phyloP scores from a whole-genome alignment of 2,113 vertebrate species.

The Apaloderma vittatum region DNA sequence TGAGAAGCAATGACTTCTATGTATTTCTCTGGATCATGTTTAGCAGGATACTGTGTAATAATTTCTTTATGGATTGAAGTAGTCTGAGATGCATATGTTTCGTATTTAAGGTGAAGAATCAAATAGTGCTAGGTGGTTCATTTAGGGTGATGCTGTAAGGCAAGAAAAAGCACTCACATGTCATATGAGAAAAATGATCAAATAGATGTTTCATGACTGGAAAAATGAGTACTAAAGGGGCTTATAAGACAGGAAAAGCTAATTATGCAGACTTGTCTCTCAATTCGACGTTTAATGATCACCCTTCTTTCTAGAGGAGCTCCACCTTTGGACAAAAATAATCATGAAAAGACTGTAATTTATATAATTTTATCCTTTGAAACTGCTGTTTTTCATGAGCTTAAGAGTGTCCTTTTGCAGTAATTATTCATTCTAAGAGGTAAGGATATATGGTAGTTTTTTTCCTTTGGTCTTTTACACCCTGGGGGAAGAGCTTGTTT shows the following conservation, averaged over 20 bases:
- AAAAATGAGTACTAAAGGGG: constrained; percentile 24
- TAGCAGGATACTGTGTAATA: background rate
- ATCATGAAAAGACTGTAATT: constrained; percentile 21
- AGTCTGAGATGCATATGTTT: background rate
- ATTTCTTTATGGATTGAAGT: background rate
- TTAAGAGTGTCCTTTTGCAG: background rate
- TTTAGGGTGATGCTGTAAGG: constrained; percentile 26
- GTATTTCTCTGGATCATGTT: background rate
- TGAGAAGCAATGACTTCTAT: background rate
- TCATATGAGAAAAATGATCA: background rate
- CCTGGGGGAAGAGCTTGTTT: background rate
- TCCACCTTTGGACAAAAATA: constrained; percentile 36
- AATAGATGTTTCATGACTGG: background rate
- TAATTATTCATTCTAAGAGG: constrained; percentile 13
- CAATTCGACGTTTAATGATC: constrained; percentile 16
- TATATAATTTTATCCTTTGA: constrained; percentile 30
- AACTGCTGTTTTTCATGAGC: background rate
- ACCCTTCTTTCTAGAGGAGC: background rate
- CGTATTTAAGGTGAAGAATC: constrained; percentile 34
- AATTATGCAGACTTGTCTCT: constrained; percentile 3
- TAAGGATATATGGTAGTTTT: background rate
- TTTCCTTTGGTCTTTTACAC: constrained; percentile 14
- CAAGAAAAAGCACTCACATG: background rate
- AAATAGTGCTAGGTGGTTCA: background rate
- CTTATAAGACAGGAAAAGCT: background rate